Percentiles rank a stretch among this genome's conserved stretches.
phyloP scores from a whole-genome alignment of 2,113 vertebrate species.

The Empidonax alnorum region DNA sequence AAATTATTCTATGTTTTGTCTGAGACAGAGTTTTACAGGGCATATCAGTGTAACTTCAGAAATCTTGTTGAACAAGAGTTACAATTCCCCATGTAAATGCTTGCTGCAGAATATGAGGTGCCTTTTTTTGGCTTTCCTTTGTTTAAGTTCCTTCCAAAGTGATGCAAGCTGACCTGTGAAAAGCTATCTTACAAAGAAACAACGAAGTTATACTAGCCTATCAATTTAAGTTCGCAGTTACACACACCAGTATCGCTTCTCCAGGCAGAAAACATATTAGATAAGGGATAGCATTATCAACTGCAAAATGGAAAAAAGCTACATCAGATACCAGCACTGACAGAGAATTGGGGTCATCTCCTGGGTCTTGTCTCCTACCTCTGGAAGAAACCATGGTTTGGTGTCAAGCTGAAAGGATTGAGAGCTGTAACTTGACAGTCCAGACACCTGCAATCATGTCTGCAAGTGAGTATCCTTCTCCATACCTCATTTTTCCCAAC shows the following conservation, averaged over 20 bases:
- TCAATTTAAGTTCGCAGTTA: neutral
- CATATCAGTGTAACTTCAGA: neutral
- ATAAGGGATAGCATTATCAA: conserved; percentile 1
- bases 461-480: neutral
- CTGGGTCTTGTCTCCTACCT: neutral
- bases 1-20: neutral
- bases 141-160: neutral
- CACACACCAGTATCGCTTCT: neutral
- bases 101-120: neutral
- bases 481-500: neutral
- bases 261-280: neutral
- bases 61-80: neutral
- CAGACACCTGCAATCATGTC: neutral
- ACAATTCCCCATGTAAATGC: neutral
- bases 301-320: conserved; percentile 4
- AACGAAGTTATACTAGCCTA: neutral
- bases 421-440: neutral
- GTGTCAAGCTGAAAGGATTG: neutral
- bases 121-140: neutral
- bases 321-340: neutral
- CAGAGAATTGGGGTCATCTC: conserved; percentile 7
- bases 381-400: neutral
- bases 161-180: neutral
- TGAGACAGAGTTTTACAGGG: neutral
- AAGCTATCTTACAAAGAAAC: conserved; percentile 12